Evolutionary conservation across 1,140 invertebrate genomes (phyloP).

Genomic region (Lepidurus apus): DNA sequence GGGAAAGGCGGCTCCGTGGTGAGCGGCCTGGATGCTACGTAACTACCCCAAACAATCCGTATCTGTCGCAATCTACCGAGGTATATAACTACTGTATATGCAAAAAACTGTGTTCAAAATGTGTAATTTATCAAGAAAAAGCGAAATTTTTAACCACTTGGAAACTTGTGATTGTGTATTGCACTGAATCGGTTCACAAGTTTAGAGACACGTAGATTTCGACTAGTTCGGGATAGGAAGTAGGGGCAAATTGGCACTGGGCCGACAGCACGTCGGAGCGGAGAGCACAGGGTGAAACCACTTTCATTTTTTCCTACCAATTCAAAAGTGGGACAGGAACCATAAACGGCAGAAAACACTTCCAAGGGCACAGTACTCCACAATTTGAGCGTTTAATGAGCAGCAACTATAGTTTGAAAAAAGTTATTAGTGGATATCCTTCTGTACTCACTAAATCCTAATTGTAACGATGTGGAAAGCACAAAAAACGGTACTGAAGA

Average conservation of each 20-base stretch:
- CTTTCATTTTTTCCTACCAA: not conserved
- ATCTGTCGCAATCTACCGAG: not conserved
- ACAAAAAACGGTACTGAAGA: not conserved
- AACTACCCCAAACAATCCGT: not conserved
- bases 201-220: not conserved
- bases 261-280: not conserved
- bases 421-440: not conserved
- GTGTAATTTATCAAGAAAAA: not conserved
- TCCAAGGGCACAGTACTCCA: not conserved
- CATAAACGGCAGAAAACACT: not conserved
- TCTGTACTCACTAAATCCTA: not conserved
- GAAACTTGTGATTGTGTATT: conserved; percentile 10
- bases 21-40: not conserved
- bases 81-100: not conserved
- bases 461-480: not conserved
- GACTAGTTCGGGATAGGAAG: not conserved
- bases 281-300: not conserved
- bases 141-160: not conserved
- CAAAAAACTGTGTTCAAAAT: not conserved
- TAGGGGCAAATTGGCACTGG: conserved; percentile 4
- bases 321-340: not conserved
- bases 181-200: not conserved
- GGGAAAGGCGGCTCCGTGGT: not conserved
- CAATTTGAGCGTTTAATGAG: not conserved
- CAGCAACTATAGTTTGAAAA: not conserved